These are phyloP conservation scores for Monarcha castaneiventris DNA, from an alignment of 2,113 vertebrate genomes.

Conservation along the genomic window DNA sequence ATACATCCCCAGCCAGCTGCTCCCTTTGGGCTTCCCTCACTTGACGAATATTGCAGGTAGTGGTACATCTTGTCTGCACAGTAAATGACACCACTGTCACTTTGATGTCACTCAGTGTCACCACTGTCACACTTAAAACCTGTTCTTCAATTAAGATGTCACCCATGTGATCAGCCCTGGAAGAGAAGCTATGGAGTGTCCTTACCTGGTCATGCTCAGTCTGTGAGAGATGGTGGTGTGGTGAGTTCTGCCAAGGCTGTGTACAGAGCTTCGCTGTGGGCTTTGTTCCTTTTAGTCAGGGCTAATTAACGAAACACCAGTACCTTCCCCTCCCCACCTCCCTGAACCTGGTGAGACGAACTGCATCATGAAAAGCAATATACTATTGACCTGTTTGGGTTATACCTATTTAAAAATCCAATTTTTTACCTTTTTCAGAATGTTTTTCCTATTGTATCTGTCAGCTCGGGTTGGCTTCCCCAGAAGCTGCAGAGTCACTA, in stretches of 20 bases:
- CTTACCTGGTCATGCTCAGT: not conserved
- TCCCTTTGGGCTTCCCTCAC: not conserved
- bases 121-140: not conserved
- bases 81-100: no score
- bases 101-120: no score
- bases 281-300: not conserved
- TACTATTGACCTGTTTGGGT: not conserved
- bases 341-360: not conserved
- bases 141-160: not conserved
- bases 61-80: not conserved
- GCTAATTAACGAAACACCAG: not conserved
- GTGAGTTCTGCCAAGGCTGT: not conserved
- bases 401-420: not conserved
- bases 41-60: not conserved
- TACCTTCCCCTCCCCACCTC: not conserved
- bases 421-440: not conserved
- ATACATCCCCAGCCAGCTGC: not conserved
- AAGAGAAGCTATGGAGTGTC: not conserved
- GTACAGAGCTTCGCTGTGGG: not conserved
- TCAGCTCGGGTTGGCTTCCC: not conserved
- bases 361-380: not conserved
- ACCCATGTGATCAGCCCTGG: rapidly evolving
- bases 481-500: not conserved
- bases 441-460: not conserved
- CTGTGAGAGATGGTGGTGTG: not conserved